Conservation (phyloP, 2,888 invertebrate genomes). For the Caenorhabditis doughertyi region DNA sequence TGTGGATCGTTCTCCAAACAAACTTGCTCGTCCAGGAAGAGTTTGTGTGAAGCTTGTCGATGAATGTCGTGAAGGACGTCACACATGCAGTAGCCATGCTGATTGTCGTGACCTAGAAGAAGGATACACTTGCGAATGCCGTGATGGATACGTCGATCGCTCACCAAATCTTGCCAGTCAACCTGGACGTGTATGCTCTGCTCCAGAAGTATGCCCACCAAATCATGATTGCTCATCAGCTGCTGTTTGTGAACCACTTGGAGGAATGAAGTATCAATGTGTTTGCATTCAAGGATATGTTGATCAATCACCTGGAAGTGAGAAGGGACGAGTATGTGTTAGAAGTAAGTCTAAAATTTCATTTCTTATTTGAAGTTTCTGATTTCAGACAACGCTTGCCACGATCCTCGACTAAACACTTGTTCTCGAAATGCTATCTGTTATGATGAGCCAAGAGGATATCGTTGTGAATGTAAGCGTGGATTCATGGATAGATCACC, state of each 20-base stretch:
- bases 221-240: slow-evolving; percentile 82
- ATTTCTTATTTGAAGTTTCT: background rate
- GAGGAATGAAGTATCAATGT: slow-evolving; percentile 81
- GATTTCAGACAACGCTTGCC: slow-evolving; percentile 80
- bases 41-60: slow-evolving; percentile 80
- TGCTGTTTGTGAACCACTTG: slow-evolving; percentile 82
- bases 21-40: slow-evolving; percentile 77
- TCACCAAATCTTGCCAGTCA: slow-evolving; percentile 81
- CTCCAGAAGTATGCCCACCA: slow-evolving; percentile 82
- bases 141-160: slow-evolving; percentile 81
- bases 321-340: slow-evolving; percentile 80
- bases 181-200: slow-evolving; percentile 81
- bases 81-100: slow-evolving; percentile 82
- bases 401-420: slow-evolving; percentile 81
- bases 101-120: slow-evolving; percentile 82
- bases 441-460: slow-evolving; percentile 78
- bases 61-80: slow-evolving; percentile 78
- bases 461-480: slow-evolving; percentile 81
- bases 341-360: slow-evolving; percentile 71
- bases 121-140: slow-evolving; percentile 83
- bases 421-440: slow-evolving; percentile 82
- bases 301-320: slow-evolving; percentile 79
- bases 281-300: slow-evolving; percentile 82
- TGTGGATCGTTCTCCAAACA: slow-evolving; percentile 82
- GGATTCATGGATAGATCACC: slow-evolving; percentile 81